A percentile compares a stretch with the other conserved stretches of the same genome.
Evolutionary conservation across 2,797 vertebrate species (phyloP).

Genomic region (Acanthiza pusilla): DNA sequence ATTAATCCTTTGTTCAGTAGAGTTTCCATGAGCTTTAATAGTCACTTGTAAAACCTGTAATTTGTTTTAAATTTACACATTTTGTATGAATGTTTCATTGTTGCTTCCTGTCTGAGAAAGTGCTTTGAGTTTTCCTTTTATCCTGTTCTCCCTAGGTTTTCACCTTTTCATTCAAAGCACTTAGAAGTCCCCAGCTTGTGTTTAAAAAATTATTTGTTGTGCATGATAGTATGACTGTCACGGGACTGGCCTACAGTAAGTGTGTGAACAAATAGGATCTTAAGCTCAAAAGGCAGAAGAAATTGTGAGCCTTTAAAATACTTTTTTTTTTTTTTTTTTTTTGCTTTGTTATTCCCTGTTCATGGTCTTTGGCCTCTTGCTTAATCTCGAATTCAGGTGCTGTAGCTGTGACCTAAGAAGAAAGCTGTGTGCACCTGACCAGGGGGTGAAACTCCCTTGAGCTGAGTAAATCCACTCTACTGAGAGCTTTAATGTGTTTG

Average conservation of each 20-base stretch:
- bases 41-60: conserved; percentile 16
- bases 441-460: neutral
- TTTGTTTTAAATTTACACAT: neutral
- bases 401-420: neutral
- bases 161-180: neutral
- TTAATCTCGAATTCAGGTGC: neutral
- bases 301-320: neutral
- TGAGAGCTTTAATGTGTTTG: neutral
- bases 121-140: neutral
- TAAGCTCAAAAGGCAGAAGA: neutral
- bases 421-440: neutral
- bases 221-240: neutral
- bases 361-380: neutral
- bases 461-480: neutral
- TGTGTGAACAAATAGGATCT: neutral
- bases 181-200: neutral
- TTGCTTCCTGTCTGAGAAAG: neutral
- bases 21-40: neutral
- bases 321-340: fast-evolving
- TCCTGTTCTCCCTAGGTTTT: neutral
- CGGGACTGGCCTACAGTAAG: neutral
- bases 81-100: neutral
- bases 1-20: neutral
- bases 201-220: neutral
- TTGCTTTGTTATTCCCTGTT: neutral